phyloP scores from a whole-genome alignment of 2,797 vertebrate species.

The Natrix natrix region DNA sequence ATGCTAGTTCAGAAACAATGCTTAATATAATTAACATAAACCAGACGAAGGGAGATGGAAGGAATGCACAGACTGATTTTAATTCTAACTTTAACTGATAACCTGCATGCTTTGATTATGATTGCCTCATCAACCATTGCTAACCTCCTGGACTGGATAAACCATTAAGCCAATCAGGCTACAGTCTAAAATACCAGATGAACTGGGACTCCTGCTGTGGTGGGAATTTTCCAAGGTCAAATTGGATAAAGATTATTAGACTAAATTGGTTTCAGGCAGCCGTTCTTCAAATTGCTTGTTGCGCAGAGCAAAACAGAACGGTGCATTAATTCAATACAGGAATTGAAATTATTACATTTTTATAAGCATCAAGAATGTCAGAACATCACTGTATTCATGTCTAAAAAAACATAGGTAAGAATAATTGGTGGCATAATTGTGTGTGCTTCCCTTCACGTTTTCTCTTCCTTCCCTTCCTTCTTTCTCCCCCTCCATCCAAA shows the following conservation, averaged over 20 bases:
- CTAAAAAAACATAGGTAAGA: background rate
- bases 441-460: background rate
- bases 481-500: background rate
- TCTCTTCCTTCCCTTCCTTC: background rate
- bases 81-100: background rate
- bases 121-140: background rate
- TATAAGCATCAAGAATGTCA: background rate
- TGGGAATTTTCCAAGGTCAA: background rate
- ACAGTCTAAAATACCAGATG: background rate
- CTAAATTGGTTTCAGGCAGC: background rate
- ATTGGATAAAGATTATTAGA: background rate
- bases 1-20: background rate
- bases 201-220: background rate
- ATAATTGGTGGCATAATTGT: background rate
- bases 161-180: background rate
- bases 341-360: background rate
- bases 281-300: background rate
- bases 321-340: background rate
- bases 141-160: background rate
- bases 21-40: background rate
- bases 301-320: background rate
- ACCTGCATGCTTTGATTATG: background rate
- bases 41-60: background rate
- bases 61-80: background rate
- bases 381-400: background rate